These are phyloP conservation scores for Leucoma salicis DNA, from an alignment of 2,888 invertebrate genomes.

Conservation along the genomic window DNA sequence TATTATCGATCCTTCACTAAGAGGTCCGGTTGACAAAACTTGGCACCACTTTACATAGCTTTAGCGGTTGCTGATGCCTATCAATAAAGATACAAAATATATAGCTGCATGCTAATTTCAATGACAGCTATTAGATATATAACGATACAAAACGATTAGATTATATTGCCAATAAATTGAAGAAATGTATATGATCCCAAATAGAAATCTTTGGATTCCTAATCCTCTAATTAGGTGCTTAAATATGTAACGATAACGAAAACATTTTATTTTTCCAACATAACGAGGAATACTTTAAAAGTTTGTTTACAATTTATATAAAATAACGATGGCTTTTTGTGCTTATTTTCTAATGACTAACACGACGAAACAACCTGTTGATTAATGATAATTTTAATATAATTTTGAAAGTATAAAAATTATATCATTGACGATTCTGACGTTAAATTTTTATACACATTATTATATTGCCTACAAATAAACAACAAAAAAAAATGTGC, in stretches of 20 bases:
- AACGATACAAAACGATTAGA: background rate
- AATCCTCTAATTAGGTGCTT: background rate
- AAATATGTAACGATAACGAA: no score
- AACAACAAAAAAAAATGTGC: no score
- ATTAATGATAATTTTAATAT: no score
- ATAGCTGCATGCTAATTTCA: background rate
- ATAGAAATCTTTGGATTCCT: no score
- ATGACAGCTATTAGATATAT: background rate
- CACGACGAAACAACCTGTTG: no score
- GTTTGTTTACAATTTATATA: background rate
- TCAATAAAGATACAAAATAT: conserved; percentile 36
- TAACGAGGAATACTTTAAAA: background rate
- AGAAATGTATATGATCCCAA: no score
- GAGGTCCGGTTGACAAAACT: conserved; percentile 12
- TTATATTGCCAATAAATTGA: background rate
- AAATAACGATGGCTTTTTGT: background rate
- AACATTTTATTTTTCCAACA: no score
- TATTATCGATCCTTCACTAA: conserved; percentile 22
- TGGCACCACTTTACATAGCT: background rate
- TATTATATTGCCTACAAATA: no score
- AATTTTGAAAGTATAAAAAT: no score
- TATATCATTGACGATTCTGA: no score
- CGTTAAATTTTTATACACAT: no score
- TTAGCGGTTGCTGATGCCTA: conserved; percentile 38
- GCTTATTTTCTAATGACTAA: background rate